Evolutionary conservation across 1,140 invertebrate genomes (phyloP).

Genomic region (Camponotus vicinus): DNA sequence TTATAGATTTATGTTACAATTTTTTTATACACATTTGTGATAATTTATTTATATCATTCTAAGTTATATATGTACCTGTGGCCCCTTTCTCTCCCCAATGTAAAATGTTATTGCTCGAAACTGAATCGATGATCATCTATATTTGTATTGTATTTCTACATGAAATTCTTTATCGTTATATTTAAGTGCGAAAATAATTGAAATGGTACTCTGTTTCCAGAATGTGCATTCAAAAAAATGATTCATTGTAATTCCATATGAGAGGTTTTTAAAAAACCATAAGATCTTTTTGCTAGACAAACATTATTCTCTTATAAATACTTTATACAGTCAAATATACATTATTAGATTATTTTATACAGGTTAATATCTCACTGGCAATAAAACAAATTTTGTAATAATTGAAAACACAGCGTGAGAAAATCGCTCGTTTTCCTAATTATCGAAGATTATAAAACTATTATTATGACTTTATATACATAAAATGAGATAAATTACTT

Average conservation of each 20-base stretch:
- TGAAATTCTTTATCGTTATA: background rate
- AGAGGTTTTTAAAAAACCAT: background rate
- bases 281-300: background rate
- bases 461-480: slow-evolving; percentile 10
- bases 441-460: slow-evolving; percentile 14
- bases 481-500: slow-evolving; percentile 34
- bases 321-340: slow-evolving; percentile 29
- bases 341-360: slow-evolving; percentile 40
- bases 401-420: slow-evolving; percentile 19
- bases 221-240: background rate
- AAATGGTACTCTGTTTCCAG: background rate
- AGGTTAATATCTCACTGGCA: slow-evolving; percentile 13
- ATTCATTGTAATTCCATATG: background rate
- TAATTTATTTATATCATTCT: slow-evolving; percentile 75
- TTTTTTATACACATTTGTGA: slow-evolving; percentile 75
- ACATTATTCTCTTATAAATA: background rate
- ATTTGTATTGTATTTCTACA: slow-evolving; percentile 14
- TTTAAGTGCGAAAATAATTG: background rate
- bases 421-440: slow-evolving; percentile 17
- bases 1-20: slow-evolving; percentile 62
- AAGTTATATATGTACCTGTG: slow-evolving; percentile 78
- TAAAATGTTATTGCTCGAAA: slow-evolving; percentile 62
- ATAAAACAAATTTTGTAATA: slow-evolving; percentile 28
- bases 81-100: slow-evolving; percentile 49
- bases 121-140: background rate